Conservation (phyloP, 30 jellyfish, hydroid and myxozoan species). For the Aurelia coerulea region DNA sequence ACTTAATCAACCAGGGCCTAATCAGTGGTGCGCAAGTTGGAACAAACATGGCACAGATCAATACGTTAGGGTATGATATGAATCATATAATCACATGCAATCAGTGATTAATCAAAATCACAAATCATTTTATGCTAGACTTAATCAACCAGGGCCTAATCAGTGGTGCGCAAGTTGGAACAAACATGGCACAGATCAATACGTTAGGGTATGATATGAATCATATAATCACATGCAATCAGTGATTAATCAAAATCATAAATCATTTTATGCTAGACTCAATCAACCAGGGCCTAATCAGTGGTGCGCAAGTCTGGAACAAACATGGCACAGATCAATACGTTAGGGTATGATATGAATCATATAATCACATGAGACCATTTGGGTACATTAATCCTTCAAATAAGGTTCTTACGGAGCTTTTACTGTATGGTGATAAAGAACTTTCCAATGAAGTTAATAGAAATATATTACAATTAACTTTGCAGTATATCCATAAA, state of each 20-base stretch:
- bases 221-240: no score
- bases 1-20: conserved; percentile 31
- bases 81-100: no score
- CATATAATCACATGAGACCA: background rate
- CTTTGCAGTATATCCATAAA: no score
- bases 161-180: conserved; percentile 36
- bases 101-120: no score
- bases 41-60: conserved; percentile 6
- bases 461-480: no score
- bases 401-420: no score
- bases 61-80: no score
- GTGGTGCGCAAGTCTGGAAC: conserved; percentile 14
- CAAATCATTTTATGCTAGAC: background rate
- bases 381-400: no score
- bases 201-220: no score
- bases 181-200: conserved; percentile 1
- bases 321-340: conserved; percentile 38
- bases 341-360: conserved; percentile 7
- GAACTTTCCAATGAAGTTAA: no score
- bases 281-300: conserved; percentile 19
- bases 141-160: conserved; percentile 20
- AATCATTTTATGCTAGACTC: background rate
- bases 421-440: no score
- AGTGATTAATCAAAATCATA: no score
- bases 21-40: conserved; percentile 45